These are phyloP conservation scores for Drosophila serrata DNA, from an alignment of 1,140 invertebrate species.

Conservation along the genomic window DNA sequence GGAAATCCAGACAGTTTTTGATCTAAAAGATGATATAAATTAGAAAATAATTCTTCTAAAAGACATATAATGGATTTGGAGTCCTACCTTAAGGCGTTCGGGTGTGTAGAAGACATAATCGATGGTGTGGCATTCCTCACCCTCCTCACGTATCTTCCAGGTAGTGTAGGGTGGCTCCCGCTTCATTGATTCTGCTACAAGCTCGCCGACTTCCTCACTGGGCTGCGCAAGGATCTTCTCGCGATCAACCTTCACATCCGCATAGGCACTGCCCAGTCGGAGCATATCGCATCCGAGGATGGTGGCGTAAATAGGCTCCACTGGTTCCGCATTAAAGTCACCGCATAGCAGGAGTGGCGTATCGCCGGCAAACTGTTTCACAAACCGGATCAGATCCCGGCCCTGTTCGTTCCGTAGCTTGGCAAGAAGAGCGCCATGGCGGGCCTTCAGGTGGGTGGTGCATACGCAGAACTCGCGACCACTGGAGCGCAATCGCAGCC, in stretches of 20 bases:
- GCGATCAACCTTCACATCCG: conserved; percentile 77
- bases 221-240: conserved; percentile 27
- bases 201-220: conserved; percentile 46
- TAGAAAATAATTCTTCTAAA: not conserved
- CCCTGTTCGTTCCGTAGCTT: conserved; percentile 91
- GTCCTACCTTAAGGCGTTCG: conserved; percentile 85
- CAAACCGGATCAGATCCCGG: conserved; percentile 89
- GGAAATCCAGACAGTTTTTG: conserved; percentile 88
- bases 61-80: not conserved
- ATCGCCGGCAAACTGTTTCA: conserved; percentile 86
- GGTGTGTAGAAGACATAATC: conserved; percentile 92
- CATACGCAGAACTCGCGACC: conserved; percentile 89
- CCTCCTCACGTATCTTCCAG: conserved; percentile 91
- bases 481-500: conserved; percentile 86
- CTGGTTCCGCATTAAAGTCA: conserved; percentile 93
- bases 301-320: conserved; percentile 90
- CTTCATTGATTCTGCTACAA: conserved; percentile 73
- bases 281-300: conserved; percentile 86
- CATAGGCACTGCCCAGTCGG: conserved; percentile 86
- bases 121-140: conserved; percentile 91
- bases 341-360: conserved; percentile 90
- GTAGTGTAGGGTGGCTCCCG: conserved; percentile 91
- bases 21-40: conserved; percentile 73
- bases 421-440: conserved; percentile 88
- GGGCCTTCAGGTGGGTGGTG: conserved; percentile 92